phyloP scores from a whole-genome alignment of 2,888 invertebrate species.

The Perithous albicinctus region DNA sequence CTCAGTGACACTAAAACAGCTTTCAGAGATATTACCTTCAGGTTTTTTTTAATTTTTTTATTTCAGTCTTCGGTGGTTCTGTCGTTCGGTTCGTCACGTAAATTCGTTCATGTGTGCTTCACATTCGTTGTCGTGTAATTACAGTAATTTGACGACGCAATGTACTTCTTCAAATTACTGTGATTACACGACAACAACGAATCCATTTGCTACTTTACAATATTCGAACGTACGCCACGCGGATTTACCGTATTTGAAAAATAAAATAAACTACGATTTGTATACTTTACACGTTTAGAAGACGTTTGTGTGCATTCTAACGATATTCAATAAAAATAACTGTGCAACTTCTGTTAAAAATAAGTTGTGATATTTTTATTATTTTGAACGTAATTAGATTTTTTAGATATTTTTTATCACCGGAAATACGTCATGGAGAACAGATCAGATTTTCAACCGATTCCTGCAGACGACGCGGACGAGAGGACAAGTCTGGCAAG shows the following conservation, averaged over 20 bases:
- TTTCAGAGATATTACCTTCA: neutral
- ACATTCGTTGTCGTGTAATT: neutral
- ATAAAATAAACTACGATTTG: too few relatives aligned
- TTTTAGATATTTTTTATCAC: neutral
- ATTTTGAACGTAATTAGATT: neutral
- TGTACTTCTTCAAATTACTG: neutral
- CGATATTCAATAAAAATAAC: neutral
- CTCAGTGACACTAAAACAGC: neutral
- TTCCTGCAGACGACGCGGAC: constrained; percentile 24
- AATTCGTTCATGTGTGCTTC: neutral
- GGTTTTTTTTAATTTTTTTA: neutral
- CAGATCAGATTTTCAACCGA: constrained; percentile 25
- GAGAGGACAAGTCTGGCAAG: constrained; percentile 46
- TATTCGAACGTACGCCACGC: too few relatives aligned
- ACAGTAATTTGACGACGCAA: neutral
- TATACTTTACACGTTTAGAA: too few relatives aligned
- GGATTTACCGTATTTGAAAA: too few relatives aligned
- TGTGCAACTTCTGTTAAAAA: neutral
- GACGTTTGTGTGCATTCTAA: neutral
- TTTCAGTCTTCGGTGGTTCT: neutral
- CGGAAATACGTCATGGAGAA: constrained; percentile 27
- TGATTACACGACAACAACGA: too few relatives aligned
- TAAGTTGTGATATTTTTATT: neutral
- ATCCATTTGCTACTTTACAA: neutral
- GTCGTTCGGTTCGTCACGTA: neutral